Percentiles rank a stretch among this genome's conserved stretches.
Conservation (phyloP, 2,113 vertebrate species). For the pig (Sus scrofa) region DNA sequence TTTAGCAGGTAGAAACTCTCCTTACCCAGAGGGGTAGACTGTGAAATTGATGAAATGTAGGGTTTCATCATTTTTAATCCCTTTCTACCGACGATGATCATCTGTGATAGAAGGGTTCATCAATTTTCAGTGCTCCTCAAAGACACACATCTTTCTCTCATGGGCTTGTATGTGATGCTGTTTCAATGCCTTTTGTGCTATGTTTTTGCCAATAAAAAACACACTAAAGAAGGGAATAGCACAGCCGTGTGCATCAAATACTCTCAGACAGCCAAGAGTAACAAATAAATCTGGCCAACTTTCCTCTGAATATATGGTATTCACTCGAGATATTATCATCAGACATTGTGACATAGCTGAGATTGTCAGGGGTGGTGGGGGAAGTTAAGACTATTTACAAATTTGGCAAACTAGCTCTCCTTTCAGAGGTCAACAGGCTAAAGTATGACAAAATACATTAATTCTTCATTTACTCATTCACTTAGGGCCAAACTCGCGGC, state of each 20-base stretch:
- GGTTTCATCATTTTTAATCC: slow-evolving; percentile 44
- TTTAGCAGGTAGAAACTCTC: background rate
- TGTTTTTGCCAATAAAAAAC: background rate
- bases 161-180: background rate
- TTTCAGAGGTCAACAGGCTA: background rate
- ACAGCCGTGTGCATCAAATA: fast-evolving
- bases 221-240: background rate
- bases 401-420: background rate
- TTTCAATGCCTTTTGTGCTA: background rate
- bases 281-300: background rate
- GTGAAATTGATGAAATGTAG: slow-evolving; percentile 5
- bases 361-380: background rate
- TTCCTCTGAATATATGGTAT: background rate
- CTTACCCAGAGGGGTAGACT: background rate
- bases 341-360: background rate
- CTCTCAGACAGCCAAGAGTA: background rate
- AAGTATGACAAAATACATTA: background rate
- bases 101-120: slow-evolving; percentile 19
- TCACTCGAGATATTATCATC: background rate
- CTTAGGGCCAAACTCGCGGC: background rate
- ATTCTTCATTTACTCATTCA: background rate
- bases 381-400: background rate
- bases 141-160: background rate
- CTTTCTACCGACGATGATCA: slow-evolving; percentile 13
- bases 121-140: slow-evolving; percentile 33